Percentiles rank a stretch among this genome's conserved stretches.
Evolutionary conservation across 2,888 invertebrate species (phyloP).

Genomic region (Parapristionchus giblindavisi): DNA sequence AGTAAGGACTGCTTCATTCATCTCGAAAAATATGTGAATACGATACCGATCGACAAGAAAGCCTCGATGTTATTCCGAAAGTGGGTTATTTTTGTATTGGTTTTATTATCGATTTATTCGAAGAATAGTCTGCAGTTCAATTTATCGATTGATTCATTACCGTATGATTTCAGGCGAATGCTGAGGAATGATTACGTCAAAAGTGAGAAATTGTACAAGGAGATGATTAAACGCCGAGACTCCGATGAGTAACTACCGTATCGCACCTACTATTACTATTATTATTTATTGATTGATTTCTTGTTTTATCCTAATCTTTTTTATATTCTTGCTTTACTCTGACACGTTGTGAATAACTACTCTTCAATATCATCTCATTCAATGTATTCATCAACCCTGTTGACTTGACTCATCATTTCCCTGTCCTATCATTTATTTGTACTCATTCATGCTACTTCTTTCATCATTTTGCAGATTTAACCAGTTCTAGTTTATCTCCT

Average conservation of each 20-base stretch:
- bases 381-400: too few species aligned
- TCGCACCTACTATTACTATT: neutral
- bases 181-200: neutral
- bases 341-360: neutral
- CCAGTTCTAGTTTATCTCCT: too few species aligned
- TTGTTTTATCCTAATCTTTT: too few species aligned
- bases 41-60: neutral
- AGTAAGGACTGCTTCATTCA: too few species aligned
- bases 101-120: neutral
- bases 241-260: neutral
- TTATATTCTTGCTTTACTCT: neutral
- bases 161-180: constrained; percentile 4
- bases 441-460: too few species aligned
- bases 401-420: too few species aligned
- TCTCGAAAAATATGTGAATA: neutral
- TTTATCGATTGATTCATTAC: neutral
- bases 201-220: constrained; percentile 24
- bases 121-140: neutral
- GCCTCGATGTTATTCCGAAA: constrained; percentile 20
- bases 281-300: too few species aligned
- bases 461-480: too few species aligned
- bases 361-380: neutral
- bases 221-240: constrained; percentile 9
- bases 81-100: constrained; percentile 9
- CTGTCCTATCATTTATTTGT: too few species aligned